A percentile compares a stretch with the other conserved stretches of the same genome.
Evolutionary conservation across 2,113 vertebrate species (phyloP).

Genomic region (Dicrurus megarhynchus): DNA sequence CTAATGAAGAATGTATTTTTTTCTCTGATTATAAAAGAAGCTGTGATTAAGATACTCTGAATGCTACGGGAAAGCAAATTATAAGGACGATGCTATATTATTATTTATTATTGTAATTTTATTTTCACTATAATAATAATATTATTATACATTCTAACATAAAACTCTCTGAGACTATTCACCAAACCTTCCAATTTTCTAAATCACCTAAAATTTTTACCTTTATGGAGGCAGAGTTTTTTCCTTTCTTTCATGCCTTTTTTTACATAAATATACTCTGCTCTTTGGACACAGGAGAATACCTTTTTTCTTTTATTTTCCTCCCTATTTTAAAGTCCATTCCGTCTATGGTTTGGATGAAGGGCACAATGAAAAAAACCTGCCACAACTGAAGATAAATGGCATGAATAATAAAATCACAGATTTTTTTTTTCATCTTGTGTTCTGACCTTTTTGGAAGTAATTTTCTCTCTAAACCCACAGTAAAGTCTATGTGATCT

Average conservation of each 20-base stretch:
- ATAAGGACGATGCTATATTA: background rate
- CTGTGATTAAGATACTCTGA: background rate
- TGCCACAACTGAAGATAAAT: background rate
- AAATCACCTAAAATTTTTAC: background rate
- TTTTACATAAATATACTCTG: background rate
- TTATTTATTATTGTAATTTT: background rate
- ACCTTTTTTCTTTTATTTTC: background rate
- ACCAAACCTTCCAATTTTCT: background rate
- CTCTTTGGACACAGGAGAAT: background rate
- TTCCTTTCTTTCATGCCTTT: background rate
- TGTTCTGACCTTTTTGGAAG: conserved; percentile 24
- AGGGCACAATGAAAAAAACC: background rate
- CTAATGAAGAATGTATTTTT: background rate
- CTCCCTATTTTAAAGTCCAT: background rate
- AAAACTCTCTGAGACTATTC: background rate
- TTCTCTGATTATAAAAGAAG: background rate
- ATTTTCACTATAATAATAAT: background rate
- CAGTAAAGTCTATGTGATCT: background rate
- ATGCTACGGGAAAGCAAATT: background rate
- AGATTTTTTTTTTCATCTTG: background rate
- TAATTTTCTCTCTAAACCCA: conserved; percentile 32
- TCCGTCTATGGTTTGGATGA: background rate
- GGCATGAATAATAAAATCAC: conserved; percentile 14
- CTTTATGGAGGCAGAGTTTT: background rate
- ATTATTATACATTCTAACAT: background rate